These are phyloP conservation scores for Cyanistes caeruleus DNA, from an alignment of 2,113 vertebrate species.

Conservation along the genomic window DNA sequence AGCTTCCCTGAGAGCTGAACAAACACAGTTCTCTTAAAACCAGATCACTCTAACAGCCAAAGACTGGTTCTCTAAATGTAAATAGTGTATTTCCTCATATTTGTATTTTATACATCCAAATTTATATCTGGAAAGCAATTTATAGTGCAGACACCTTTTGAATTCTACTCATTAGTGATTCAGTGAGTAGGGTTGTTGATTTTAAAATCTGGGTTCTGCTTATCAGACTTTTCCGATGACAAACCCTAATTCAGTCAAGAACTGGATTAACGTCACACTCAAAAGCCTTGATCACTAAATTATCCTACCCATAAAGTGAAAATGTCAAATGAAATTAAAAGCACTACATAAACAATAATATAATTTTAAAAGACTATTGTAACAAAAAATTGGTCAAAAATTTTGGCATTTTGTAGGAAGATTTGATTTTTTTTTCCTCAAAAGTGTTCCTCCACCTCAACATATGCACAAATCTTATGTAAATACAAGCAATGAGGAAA, in stretches of 20 bases:
- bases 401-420: neutral
- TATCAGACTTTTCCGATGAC: neutral
- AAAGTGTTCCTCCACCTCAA: rapidly evolving
- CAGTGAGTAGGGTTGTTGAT: neutral
- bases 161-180: neutral
- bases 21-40: neutral
- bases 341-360: neutral
- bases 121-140: neutral
- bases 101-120: neutral
- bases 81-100: neutral
- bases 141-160: neutral
- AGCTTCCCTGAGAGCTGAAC: neutral
- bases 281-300: neutral
- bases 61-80: neutral
- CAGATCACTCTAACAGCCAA: neutral
- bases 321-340: neutral
- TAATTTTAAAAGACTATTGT: neutral
- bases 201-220: neutral
- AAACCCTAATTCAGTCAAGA: neutral
- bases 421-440: neutral
- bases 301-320: neutral
- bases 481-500: neutral
- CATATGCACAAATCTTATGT: neutral
- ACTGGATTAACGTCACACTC: neutral
- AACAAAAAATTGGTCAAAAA: neutral